Base-by-base conservation (phyloP, 2,797 vertebrate genomes). In the Paedocypris micromegethes region DNA sequence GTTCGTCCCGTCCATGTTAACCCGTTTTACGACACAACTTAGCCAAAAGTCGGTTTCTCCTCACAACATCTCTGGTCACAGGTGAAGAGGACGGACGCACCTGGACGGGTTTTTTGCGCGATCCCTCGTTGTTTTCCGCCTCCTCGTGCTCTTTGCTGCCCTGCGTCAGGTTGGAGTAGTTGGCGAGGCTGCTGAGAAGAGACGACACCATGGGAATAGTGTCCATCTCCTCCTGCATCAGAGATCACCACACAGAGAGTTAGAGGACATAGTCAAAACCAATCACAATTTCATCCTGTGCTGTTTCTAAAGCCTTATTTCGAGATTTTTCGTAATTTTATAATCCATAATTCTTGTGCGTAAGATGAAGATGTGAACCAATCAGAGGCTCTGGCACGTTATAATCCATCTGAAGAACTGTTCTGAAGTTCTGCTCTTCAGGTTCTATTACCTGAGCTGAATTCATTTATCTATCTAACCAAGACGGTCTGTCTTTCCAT, bases 151-250 rank as follows among this genome's bases (percentile, higher is more conserved):
- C 97, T 73, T 92, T 92, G 80, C 94, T 97, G 67, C 96, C 96
- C 55, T 98, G 97, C 0, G 96, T 90, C 77, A 99, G 84, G 88
- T 98, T 98, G 77, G 96, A 96, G 81, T 98, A 99, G 85, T 98
- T 97, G 75, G 94, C 96, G 80, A 99, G 87, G 72, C 92, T 95
- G 40, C 94, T 95, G 82, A 99, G 93, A 81, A 98, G 82, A 62
- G 95, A 98, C 0, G 96, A 96, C 5, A 99, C 97, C 96, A 98
- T 99, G 8, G 97, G 97, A 74, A 92, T 98, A 48, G 95, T 98
- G 80, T 99, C 96, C 93, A 99, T 98, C 87, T 99, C 97, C 83
- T 99, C 97, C 97, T 99, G 84, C 0, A 51, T 76, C 9, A 53
- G 6, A 72, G 46, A 75, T 23, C 23, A 23, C 23, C 57, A 77